Evolutionary conservation across 53 echinoderm and acorn worm genomes (phyloP).

Genomic region (Temnopleurus reevesii): DNA sequence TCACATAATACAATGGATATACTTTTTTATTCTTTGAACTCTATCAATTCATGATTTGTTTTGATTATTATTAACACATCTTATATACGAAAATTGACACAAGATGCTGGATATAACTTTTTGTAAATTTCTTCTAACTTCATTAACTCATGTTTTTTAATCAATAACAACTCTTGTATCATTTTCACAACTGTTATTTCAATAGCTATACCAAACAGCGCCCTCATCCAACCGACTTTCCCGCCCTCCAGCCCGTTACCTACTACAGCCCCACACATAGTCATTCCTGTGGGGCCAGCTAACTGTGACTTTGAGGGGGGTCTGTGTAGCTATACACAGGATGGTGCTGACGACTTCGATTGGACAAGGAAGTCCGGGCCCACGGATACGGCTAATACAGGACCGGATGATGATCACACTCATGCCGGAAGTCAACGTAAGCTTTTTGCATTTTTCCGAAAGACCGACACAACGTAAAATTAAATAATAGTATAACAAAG

Average conservation of each 20-base stretch:
- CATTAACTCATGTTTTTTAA: too few species aligned
- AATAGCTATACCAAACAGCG: conserved; percentile 45
- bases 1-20: too few species aligned
- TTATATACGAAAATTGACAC: too few species aligned
- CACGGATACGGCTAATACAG: conserved; percentile 53
- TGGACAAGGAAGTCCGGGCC: conserved; percentile 62
- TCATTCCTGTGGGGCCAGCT: conserved; percentile 68
- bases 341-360: conserved; percentile 63
- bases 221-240: conserved; percentile 52
- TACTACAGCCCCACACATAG: conserved; percentile 52
- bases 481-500: too few species aligned
- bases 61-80: too few species aligned
- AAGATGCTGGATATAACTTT: too few species aligned
- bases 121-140: too few species aligned
- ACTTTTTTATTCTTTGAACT: too few species aligned
- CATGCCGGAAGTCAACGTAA: conserved; percentile 34
- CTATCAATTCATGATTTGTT: too few species aligned
- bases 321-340: conserved; percentile 68
- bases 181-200: neutral
- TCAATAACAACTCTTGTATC: too few species aligned
- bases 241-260: conserved; percentile 32
- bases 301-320: conserved; percentile 78
- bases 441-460: neutral
- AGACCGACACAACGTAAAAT: too few species aligned
- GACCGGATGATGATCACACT: conserved; percentile 73